Base-by-base conservation (phyloP, 2,888 invertebrate genomes). In the Ophion costatus region DNA sequence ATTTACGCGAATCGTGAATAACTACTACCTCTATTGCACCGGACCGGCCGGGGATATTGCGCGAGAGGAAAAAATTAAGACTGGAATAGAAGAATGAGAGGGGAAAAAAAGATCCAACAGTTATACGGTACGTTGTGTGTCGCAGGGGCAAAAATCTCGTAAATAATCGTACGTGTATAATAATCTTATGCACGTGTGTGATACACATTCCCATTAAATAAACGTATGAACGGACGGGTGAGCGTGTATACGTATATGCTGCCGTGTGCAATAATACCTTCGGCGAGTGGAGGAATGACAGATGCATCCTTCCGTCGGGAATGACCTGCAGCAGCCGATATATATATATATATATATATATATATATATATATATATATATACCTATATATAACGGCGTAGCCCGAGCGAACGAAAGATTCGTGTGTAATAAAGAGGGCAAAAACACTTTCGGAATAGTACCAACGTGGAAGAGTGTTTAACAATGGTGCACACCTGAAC, bases 1-100 rank as follows among this genome's bases (percentile, higher is more conserved):
- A 80, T 80, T 80, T 63, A 67, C 59, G 75, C 22, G 66, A 71
- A n/a, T 61, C 61, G 70, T 63, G 64, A 76, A 76, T 70, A 69
- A 76, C 51, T 61, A 74, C 67, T 33, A 24, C 57, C n/a, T 59
- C 17, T 42, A 17, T 51, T 56, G 64, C 24, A 6, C 20, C 51
- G 33, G 64, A 61, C 42, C 33, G 20, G 42, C 20, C 45, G 14
- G 10, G 45, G 9, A 45, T 45, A 45, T 45, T 45, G 3, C 45
- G 45, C 45, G 45, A 17, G 17, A 3, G 24, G 24, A 22, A 70
- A 70, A 56, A 22, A 29, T 24, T 1, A 29, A 6, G 42, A 67
- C 22, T 22, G 22, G 22, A 22, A 22, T 45, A 22, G 42, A 6
- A 14, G 22, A n/a, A 29, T 29, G 4, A 38, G 29, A 64, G 14